These are phyloP conservation scores for Miichthys miiuy DNA, from an alignment of 2,797 vertebrate genomes.

Conservation along the genomic window DNA sequence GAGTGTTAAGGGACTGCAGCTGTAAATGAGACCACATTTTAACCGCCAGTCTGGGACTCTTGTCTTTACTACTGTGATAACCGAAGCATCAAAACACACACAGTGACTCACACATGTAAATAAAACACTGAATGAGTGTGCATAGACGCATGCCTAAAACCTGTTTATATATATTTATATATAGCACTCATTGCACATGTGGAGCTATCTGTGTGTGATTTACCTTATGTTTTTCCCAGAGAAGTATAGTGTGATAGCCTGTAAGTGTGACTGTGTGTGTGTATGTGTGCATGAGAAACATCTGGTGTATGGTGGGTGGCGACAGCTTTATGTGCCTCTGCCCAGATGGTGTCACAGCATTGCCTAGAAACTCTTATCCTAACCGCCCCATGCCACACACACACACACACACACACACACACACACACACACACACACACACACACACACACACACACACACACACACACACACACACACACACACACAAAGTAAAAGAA, in stretches of 20 bases:
- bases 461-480: conserved; percentile 43
- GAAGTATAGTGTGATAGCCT: conserved; percentile 15
- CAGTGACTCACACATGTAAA: conserved; percentile 40
- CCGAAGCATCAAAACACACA: conserved; percentile 59
- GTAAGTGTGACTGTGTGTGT: conserved; percentile 61
- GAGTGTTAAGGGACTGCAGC: conserved; percentile 67
- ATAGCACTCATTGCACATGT: conserved; percentile 35
- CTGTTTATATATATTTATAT: conserved; percentile 33
- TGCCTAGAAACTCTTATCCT: conserved; percentile 85
- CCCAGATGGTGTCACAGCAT: conserved; percentile 90
- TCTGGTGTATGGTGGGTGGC: conserved; percentile 86
- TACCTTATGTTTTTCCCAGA: conserved; percentile 4
- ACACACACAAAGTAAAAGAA: conserved; percentile 43
- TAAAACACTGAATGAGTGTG: conserved; percentile 42
- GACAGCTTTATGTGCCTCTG: conserved; percentile 87
- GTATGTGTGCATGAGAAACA: conserved; percentile 83
- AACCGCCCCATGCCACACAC: conserved; percentile 73
- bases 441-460: conserved; percentile 51
- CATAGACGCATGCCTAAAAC: background rate
- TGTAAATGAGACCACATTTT: conserved; percentile 73
- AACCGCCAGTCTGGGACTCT: conserved; percentile 78
- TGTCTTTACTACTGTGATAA: conserved; percentile 75
- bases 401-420: conserved; percentile 25
- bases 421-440: conserved; percentile 49
- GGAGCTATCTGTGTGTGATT: conserved; percentile 52